Base-by-base conservation (phyloP, 92 coral and sea anemone genomes). In the Hydrozoanthus gracilis region DNA sequence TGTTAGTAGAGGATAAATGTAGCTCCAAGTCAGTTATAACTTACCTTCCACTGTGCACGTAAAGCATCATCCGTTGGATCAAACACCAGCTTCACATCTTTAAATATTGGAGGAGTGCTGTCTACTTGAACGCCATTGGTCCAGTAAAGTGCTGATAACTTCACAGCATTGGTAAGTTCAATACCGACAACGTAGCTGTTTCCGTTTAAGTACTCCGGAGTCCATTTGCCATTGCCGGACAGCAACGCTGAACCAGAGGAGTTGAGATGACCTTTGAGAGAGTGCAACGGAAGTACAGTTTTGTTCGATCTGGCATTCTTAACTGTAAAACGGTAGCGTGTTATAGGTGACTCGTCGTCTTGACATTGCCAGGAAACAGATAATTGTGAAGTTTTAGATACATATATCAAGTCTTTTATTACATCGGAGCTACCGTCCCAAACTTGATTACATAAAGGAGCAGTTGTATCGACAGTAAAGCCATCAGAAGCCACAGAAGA, bases 91-190 rank as follows among this genome's bases (percentile, higher is more conserved):
- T 76, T 73, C 3, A 93, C 61, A 44, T 90, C 89, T 27, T 87
- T 93, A 35, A 93, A 90, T 10, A 82, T 83, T 16, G 99, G 99
- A 16, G 99, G 97, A 4, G 95, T 92, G 72, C 91, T 92, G 76
- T 96, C 99, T 39, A 96, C 92, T 7, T 84, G 51, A 15, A 96
- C 97, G 3, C 95, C 98, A 64, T 80, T 82, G 60, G 98, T 96
- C 99, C 99, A 96, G 67, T 88, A 93, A 56, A 87, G 86, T 12
- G 91, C 49, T 70, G 72, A 83, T 5, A 96, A 88, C 9, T 86
- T 82, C 51, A 96, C 97, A 8, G 91, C 88, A 79, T 96, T 96
- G 52, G 91, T 79, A 27, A 90, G 88, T 48, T 95, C 94, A 44
- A 96, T 69, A 5, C 99, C 99, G n/a, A 93, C 90, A 55, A 68